phyloP scores from a whole-genome alignment of 2,888 invertebrate genomes.

The Aspidiotus destructor region DNA sequence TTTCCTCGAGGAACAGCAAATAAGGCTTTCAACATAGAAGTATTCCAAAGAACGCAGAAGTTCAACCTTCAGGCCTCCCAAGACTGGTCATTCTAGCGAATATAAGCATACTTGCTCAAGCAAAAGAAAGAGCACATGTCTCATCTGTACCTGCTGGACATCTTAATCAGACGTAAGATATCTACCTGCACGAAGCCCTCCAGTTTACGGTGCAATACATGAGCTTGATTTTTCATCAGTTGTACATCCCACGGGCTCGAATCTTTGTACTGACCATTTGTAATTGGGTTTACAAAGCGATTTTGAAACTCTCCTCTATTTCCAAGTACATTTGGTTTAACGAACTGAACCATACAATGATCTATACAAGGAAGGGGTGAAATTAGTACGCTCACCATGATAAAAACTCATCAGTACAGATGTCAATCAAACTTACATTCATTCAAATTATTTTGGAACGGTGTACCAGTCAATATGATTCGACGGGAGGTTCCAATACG shows the following conservation, averaged over 20 bases:
- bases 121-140: too few species aligned
- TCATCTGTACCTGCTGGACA: too few species aligned
- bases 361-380: constrained; percentile 48
- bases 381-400: constrained; percentile 13
- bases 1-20: too few species aligned
- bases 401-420: neutral
- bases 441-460: constrained; percentile 90
- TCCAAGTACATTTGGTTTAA: constrained; percentile 87
- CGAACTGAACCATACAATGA: constrained; percentile 98
- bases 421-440: constrained; percentile 56
- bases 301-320: constrained; percentile 89
- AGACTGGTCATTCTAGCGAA: too few species aligned
- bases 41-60: too few species aligned
- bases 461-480: constrained; percentile 93
- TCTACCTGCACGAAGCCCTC: constrained; percentile 79
- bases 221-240: constrained; percentile 88
- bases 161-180: too few species aligned
- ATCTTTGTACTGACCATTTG: constrained; percentile 90
- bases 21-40: too few species aligned
- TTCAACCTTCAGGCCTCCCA: too few species aligned
- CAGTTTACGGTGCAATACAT: constrained; percentile 85
- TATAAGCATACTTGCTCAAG: too few species aligned
- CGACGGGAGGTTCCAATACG: constrained; percentile 71
- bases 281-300: constrained; percentile 93
- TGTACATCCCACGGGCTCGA: constrained; percentile 84